Base-by-base conservation (phyloP, 2,797 vertebrate species). In the Diplodus puntazzo region DNA sequence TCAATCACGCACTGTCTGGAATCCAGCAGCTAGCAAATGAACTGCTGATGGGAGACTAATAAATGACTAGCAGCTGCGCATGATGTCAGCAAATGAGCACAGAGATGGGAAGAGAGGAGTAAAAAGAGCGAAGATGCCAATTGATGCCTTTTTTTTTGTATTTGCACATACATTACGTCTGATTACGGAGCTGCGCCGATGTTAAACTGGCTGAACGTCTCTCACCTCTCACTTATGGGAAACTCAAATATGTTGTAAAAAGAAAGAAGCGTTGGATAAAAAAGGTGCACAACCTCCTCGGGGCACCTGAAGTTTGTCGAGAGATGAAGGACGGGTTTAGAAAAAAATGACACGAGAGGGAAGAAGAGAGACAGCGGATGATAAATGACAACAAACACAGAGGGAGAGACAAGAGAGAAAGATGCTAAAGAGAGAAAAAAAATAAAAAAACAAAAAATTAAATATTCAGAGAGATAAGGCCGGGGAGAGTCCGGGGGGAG, bases 41-140 rank as follows among this genome's bases (percentile, higher is more conserved):
- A 60, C 6, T 12, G 69, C 78, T 85, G 77, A 84, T 73, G 63
- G 73, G 82, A 79, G 83, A 78, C 74, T 85, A 86, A 88, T 89
- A 88, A 85, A 89, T 82, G 75, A 86, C 55, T 52, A 68, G 77
- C 87, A 89, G 88, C 87, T 90, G 85, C 57, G 69, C 23, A 80
- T 80, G 64, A 85, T 82, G 80, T 85, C 78, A 75, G 55, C 75
- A 66, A 34, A 78, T 78, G 66, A 83, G 54, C 53, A 50, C 17
- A 16, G 59, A 69, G 62, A 66, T 43, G 62, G 63, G 8, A 20
- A 42, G 62, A 50, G 55, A 39, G 61, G 66, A 17, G 34, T 1
- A 34, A 45, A 43, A 17, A 30, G 20, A 39, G n/a, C 43, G 13
- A 50, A 9, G 23, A 67, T 59, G 5, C 16, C 16, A 52, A 59